Evolutionary conservation across 2,113 vertebrate genomes (phyloP), one percentile per base, ranked within the genome.

Genomic region (Erinaceus europaeus): DNA sequence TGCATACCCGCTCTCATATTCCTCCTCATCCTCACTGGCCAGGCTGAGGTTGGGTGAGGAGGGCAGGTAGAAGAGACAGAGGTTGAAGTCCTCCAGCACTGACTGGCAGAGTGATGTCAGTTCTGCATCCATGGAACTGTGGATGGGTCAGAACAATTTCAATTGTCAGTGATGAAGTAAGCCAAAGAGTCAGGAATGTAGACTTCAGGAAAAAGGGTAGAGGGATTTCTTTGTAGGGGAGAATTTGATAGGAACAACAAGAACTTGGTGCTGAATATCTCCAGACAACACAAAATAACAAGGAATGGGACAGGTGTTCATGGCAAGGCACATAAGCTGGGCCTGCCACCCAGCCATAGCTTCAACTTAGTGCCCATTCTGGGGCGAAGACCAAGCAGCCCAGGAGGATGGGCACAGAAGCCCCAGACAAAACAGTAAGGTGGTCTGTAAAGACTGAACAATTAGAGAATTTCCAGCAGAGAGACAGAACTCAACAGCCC

Each of bases 11-110:
- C 94, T 96, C 88, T 99, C 98, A 0, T 97, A 97, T 34, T 98
- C 98, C 74, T 99, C 98, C 77, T 99, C 98, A 0, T 99, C 98
- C 75, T 99, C 98, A 18, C 97, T 98, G 23, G 97, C 91, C n/a
- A 97, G 97, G 94, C 95, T 97, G 86, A 96, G 93, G 2, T 95
- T 97, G 10, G 96, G 90, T 0, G 98, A 96, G 1, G 97, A 97
- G 0, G 99, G 98, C 90, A 99, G 95, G 97, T 99, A 99, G 94
- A 99, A 99, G 90, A 99, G 97, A 86, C 99, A 99, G 79, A 99
- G 97, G 97, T 99, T 99, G 96, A 99, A 99, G 94, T 99, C 99
- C 94, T 99, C 99, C 95, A 99, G 97, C 92, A 99, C 99, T 0
- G 98, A 98, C 96, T 99, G 99, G 96, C 99, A 99, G 77, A 99